Base-by-base conservation (phyloP, 2,888 invertebrate genomes). In the Andrena chrysosceles region DNA sequence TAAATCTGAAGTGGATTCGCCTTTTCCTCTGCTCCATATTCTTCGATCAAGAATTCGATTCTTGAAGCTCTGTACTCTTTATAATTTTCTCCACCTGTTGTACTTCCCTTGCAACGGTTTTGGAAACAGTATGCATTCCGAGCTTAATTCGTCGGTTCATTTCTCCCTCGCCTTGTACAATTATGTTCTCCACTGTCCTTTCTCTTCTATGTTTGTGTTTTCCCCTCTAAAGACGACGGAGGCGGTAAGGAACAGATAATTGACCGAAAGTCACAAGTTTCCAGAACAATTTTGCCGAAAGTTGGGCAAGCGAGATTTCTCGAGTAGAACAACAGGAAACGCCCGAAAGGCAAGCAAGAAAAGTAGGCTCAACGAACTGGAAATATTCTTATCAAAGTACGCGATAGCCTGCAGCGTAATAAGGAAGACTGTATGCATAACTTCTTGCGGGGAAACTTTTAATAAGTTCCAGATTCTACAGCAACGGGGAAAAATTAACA, bases 191-290 rank as follows among this genome's bases (percentile, higher is more conserved):
- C 56, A 16, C 31, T 1, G 26, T 7, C 13, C n/a, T 26, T 54
- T 29, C 16, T 42, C 42, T 3, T 16, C 20, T 8, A 16, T 33
- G 31, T 49, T 74, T 74, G 74, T 16, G 31, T 8, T 48, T 74
- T 20, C 31, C 26, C 16, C 33, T 56, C 7, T 6, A n/a, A 23
- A 4, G 35, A n/a, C 16, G n/a, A 8, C 13, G 31, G 10, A 42
- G 31, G 4, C 29, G 23, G 16, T 33, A 52, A 52, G 0, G 16
- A 23, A 62, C n/a, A 31, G 23, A 77, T 77, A 75, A 77, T 77
- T 77, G 52, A 35, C 60, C 23, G n/a, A 35, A 54, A 62, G 67
- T 77, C 16, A 6, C 29, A 64, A 77, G 52, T 67, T 77, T 77
- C 42, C 66, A 26, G 35, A 49, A 49, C 59, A 42, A 13, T 59